These are phyloP conservation scores for Okamejei kenojei DNA, from an alignment of 2,797 vertebrate species.

Conservation along the genomic window DNA sequence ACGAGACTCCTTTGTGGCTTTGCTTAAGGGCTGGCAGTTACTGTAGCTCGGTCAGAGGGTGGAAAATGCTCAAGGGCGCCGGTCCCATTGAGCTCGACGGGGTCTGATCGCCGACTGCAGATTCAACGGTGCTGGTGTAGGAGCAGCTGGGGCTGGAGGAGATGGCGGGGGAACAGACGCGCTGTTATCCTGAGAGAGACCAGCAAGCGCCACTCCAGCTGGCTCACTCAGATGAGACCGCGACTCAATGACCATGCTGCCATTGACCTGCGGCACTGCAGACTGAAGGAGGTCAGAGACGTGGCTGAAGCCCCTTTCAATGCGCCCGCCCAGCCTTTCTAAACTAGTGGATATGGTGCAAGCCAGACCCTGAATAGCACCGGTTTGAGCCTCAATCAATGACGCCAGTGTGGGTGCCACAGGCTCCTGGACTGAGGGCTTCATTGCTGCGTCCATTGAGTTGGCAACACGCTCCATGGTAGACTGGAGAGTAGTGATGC, in stretches of 20 bases:
- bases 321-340: background rate
- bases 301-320: background rate
- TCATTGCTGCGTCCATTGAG: background rate
- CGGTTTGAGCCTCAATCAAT: background rate
- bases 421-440: background rate
- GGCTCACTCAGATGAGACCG: accelerated
- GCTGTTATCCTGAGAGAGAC: background rate
- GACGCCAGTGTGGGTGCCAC: background rate
- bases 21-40: background rate
- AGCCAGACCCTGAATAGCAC: background rate
- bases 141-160: background rate
- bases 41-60: background rate
- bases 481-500: background rate
- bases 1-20: background rate
- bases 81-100: background rate
- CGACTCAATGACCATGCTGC: background rate
- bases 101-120: background rate
- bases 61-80: background rate
- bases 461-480: background rate
- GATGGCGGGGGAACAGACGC: too few relatives aligned
- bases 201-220: background rate
- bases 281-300: background rate
- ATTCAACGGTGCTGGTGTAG: background rate
- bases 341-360: conserved; percentile 17
- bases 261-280: background rate